Evolutionary conservation across 2,888 invertebrate genomes (phyloP), one percentile per base, ranked within the genome.

Genomic region (Caprella mutica): DNA sequence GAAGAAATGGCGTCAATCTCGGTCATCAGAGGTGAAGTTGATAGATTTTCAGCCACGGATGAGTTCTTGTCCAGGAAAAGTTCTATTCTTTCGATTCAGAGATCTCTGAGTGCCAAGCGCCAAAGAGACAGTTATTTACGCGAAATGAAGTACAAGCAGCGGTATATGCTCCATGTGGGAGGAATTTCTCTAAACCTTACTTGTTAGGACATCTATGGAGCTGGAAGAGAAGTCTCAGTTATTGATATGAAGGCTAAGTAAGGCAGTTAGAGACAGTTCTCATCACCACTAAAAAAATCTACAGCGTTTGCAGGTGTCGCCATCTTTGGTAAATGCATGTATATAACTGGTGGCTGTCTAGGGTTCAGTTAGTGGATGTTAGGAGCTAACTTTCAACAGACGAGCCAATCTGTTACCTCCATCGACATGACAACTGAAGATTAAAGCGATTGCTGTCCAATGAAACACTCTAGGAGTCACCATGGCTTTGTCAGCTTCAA

Each of bases 401-500:
- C 46, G 24, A 23, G 46, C n/a, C 44, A 24, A 8, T 26, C 29
- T 3, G 39, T 46, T 12, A 46, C 21, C 27, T 19, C 33, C 12
- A 24, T 55, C 9, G 23, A 30, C 14, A 17, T 46, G 12, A 17
- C 33, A 24, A 42, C 14, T 3, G 23, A 54, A 21, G 43, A 14
- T 2, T 17, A 43, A 12, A 54, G 17, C 14, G 40, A 54, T 21
- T 27, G 44, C 21, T 23, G 27, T 19, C 21, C 30, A 6, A 55
- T 55, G 55, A 21, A n/a, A 12, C 17, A 29, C 12, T 23, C 19
- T 3, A 30, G 46, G 21, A 44, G 44, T 35, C 46, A 55, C 46
- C 55, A 55, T 55, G 55, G 55, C 33, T 55, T 55, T 33, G 55
- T 55, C 14, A 30, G 24, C 6, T 46, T 23, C 38, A 26, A 29